These are phyloP conservation scores for Amphiura filiformis DNA, from an alignment of 35 echinoderm and acorn worm species.

Conservation along the genomic window DNA sequence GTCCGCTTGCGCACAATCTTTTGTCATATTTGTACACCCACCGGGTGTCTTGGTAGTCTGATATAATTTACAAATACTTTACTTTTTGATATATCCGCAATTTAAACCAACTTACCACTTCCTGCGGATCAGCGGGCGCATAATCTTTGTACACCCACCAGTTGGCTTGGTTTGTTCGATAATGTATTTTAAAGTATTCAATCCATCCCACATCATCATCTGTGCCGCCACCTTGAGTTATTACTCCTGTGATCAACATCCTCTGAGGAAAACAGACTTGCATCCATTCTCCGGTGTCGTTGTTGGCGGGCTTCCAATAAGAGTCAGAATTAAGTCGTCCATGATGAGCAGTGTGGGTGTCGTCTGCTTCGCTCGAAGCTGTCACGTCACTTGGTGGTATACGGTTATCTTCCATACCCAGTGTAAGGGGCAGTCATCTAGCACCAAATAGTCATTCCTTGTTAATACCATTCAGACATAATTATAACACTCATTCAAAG, in stretches of 20 bases:
- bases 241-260: slow-evolving; percentile 30
- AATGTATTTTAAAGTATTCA: slow-evolving; percentile 33
- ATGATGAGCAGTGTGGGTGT: not conserved
- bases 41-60: no score
- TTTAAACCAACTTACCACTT: not conserved
- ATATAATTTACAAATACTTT: no score
- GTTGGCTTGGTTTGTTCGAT: not conserved
- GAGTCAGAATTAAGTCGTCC: not conserved
- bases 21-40: no score
- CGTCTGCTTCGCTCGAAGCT: slow-evolving; percentile 32
- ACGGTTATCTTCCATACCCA: slow-evolving; percentile 9
- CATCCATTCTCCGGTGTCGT: slow-evolving; percentile 13
- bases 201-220: slow-evolving; percentile 42
- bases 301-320: slow-evolving; percentile 40
- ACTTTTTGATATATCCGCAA: no score
- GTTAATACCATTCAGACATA: no score
- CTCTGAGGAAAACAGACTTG: slow-evolving; percentile 43
- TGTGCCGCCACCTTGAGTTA: slow-evolving; percentile 27
- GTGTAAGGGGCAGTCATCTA: slow-evolving; percentile 43
- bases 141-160: slow-evolving; percentile 44
- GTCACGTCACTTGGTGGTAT: slow-evolving; percentile 23
- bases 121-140: not conserved
- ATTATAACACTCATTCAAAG: no score
- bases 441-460: no score
- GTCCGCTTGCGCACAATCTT: no score